A percentile compares a stretch with the other conserved stretches of the same genome.
These are phyloP conservation scores for Phaethon lepturus DNA, from an alignment of 2,113 vertebrate species.

Conservation along the genomic window DNA sequence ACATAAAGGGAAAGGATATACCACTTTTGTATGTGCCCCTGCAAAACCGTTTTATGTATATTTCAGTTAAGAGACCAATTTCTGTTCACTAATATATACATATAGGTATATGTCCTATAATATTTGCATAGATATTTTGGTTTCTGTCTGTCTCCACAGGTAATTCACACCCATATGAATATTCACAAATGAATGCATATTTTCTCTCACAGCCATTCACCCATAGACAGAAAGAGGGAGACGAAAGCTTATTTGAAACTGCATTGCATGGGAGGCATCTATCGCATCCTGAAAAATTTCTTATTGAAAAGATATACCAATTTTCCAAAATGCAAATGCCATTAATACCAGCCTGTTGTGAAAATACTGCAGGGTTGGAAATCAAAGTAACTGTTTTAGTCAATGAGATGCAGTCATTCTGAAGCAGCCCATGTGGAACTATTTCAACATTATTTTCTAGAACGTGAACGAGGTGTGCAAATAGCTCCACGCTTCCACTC, in stretches of 20 bases:
- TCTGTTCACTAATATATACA: neutral
- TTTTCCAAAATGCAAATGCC: constrained; percentile 31
- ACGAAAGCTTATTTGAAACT: constrained; percentile 15
- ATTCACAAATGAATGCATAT: neutral
- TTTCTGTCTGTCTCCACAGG: neutral
- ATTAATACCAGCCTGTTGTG: constrained; percentile 30
- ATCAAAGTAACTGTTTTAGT: constrained; percentile 50
- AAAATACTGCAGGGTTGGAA: constrained; percentile 44
- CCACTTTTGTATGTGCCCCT: neutral
- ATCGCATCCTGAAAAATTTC: neutral
- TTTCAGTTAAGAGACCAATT: constrained; percentile 6
- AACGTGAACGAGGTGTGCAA: neutral
- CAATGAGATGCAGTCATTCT: neutral
- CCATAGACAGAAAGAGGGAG: neutral
- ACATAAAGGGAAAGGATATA: neutral
- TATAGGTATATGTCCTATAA: neutral
- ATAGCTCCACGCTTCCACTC: neutral
- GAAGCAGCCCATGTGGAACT: constrained; percentile 16
- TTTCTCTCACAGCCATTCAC: neutral
- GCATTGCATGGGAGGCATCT: neutral
- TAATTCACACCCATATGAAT: neutral
- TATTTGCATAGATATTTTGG: neutral
- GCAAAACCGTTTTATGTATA: neutral
- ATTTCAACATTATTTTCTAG: constrained; percentile 26
- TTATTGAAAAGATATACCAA: neutral